Evolutionary conservation across 2,888 invertebrate genomes (phyloP), one percentile per base, ranked within the genome.

Genomic region (Nomada hirtipes): DNA sequence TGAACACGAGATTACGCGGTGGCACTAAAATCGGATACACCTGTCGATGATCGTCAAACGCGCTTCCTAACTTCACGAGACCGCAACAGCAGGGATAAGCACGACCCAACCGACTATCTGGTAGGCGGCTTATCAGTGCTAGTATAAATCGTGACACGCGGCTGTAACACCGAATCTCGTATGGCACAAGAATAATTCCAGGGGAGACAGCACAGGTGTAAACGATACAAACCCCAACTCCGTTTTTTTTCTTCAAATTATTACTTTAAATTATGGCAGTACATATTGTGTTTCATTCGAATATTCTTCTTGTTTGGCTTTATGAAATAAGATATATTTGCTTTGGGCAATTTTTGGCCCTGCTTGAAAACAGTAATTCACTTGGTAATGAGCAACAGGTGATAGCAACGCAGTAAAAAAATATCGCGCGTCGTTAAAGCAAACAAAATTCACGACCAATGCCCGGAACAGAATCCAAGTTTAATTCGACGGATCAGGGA

Each of bases 71-170:
- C 72, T 71, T 68, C 67, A 26, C 29, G 71, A 15, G 60, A 67
- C 71, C 73, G 64, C 61, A 20, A 23, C 29, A 75, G 57, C 55
- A 23, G 55, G 64, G 42, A 60, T 44, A 68, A 84, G 76, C 82
- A 65, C 20, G 63, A 55, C 53, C 70, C 67, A 7, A 36, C 60
- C 76, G 83, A 80, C 85, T 88, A 88, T 88, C 85, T 83, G 84
- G 70, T 82, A 80, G 83, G 79, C 84, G 79, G 88, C 87, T 87
- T 89, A 89, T 89, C 88, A 71, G 80, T 57, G 65, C 81, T 63
- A 72, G 76, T 85, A 89, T 90, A 89, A 91, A 90, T 90, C 89
- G 88, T 83, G 78, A 79, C 83, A 78, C 61, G 73, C 53, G 74
- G 79, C 59, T 76, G 85, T 85, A 82, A 82, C 86, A 74, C 77